Base-by-base conservation (phyloP, 2,888 invertebrate species). In the Cataglyphis altisquamis region DNA sequence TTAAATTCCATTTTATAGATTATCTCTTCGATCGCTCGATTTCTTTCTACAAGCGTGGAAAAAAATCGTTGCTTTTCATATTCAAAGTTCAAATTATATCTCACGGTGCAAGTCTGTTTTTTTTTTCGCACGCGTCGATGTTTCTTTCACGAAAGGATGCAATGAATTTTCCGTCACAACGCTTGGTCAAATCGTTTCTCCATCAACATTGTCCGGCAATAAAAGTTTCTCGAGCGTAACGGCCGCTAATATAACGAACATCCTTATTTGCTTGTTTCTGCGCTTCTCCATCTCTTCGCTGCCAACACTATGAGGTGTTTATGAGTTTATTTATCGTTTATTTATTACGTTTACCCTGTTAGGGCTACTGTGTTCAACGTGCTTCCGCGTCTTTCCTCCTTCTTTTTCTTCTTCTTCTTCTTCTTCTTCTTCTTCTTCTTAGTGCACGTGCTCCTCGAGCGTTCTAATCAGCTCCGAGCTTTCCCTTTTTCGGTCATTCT, bases 151-250 rank as follows among this genome's bases (percentile, higher is more conserved):
- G 3, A 8, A 8, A 68, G 41, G 63, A 60, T 29, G 84, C 75
- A 67, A 87, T 90, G 87, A 91, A 90, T 90, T 89, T 84, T 83
- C 86, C 60, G 21, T 32, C 72, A 72, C 62, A 68, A 72, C 84
- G 83, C 80, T 81, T 29, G 86, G 74, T 86, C 84, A 84, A 89
- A 84, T 90, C 88, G 84, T 84, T 89, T 85, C 84, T 80, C 80
- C 84, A 66, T 87, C 86, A 78, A 81, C 84, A 89, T 92, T 90
- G 92, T 85, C 72, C 84, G 80, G 87, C 84, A 88, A 89, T 91
- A 91, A 91, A 91, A 90, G 85, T 90, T 89, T 88, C 91, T 89
- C 92, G 86, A 87, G 89, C 88, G 90, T 90, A 88, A 92, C 91
- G 89, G 78, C 75, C 72, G 73, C 88, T 90, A 87, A 92, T 92